Evolutionary conservation across 2,113 vertebrate species (phyloP), one percentile per base, ranked within the genome.

Genomic region (Odobenus rosmarus): DNA sequence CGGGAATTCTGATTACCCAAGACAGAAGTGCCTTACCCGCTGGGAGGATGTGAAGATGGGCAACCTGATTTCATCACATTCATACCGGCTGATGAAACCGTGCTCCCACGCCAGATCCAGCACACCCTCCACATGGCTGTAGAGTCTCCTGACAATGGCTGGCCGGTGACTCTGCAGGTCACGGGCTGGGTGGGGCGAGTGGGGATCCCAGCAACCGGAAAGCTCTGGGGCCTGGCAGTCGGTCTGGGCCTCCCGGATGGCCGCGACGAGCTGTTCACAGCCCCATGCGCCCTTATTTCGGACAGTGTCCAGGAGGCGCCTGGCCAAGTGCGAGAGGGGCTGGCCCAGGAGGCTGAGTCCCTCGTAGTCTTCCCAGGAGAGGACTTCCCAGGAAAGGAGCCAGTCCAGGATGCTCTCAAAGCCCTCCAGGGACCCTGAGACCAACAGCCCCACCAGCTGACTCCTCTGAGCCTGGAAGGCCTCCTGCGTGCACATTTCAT

Each of bases 301-400:
- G 19, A 99, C 76, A 3, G 99, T 91, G 93, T 99, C 99, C 12
- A 99, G 98, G 89, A 99, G 97, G 39, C 98, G 92, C 77, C 99
- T 98, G 93, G 98, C 98, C 16, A 98, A 98, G 59, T 95, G 57
- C 24, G 98, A 98, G 31, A 99, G 98, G 0, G 99, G 69, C 86
- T 99, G 98, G 8, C 98, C 98, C 0, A 95, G 88, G 12, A 98
- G 92, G 28, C 97, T 97, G 21, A 99, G 67, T 71, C 91, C 98
- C 82, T 99, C 99, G 46, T 99, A 99, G 33, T 99, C 99, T 93
- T 99, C 99, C 99, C 99, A 99, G 49, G 96, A 95, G 33, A 99
- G 98, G 51, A 98, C 96, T 0, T 98, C 98, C 92, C 98, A 98
- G 62, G 99, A 98, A 42, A 99, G 98, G 39, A 99, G 98, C 89